phyloP scores from a whole-genome alignment of 2,113 vertebrate species.

The Rutilus rutilus region DNA sequence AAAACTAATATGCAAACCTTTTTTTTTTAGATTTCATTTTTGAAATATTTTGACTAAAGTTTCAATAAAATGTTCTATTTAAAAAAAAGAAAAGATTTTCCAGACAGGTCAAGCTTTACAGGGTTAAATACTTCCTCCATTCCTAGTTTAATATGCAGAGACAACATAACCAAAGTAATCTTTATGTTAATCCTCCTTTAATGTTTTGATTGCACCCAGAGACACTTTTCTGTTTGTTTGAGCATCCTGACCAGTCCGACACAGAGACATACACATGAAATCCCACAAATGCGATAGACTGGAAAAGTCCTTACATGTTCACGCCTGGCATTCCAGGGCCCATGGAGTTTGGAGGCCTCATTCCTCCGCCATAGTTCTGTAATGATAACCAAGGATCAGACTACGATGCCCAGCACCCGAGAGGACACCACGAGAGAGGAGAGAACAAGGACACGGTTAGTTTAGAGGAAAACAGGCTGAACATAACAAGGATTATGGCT shows the following conservation, averaged over 20 bases:
- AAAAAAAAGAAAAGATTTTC: too few relatives aligned
- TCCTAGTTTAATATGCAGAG: background rate
- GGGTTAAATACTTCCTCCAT: background rate
- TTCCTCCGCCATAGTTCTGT: slow-evolving; percentile 87
- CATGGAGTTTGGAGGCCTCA: slow-evolving; percentile 87
- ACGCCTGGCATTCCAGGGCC: slow-evolving; percentile 85
- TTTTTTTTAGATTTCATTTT: background rate
- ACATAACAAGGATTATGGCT: background rate
- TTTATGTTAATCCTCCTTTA: background rate
- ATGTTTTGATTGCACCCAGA: too few relatives aligned
- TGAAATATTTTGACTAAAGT: background rate
- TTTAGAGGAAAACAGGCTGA: background rate
- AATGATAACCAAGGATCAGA: slow-evolving; percentile 84
- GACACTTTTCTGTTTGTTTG: background rate
- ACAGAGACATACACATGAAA: background rate
- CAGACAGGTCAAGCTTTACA: background rate
- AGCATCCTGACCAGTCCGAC: background rate
- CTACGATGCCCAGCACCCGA: slow-evolving; percentile 62
- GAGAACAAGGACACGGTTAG: slow-evolving; percentile 31
- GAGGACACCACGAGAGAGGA: slow-evolving; percentile 54
- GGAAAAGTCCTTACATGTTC: slow-evolving; percentile 82
- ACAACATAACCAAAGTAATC: background rate
- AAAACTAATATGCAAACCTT: background rate
- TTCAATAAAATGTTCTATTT: background rate
- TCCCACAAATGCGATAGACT: background rate